Conservation (phyloP, 2,888 invertebrate species). For the Lycophotia porphyrea region DNA sequence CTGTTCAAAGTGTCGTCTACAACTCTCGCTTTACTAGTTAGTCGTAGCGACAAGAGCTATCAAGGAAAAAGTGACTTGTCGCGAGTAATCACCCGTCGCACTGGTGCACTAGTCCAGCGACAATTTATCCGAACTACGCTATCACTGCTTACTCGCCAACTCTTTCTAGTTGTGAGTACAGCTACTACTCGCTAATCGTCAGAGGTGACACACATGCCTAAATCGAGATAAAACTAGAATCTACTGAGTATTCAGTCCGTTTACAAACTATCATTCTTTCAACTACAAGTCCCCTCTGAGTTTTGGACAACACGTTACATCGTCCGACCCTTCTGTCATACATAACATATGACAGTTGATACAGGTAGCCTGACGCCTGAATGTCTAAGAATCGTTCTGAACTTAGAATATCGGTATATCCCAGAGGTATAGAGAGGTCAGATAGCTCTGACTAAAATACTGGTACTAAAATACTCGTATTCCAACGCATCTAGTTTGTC, state of each 20-base stretch:
- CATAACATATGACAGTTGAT: conserved; percentile 1
- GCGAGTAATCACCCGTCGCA: no score
- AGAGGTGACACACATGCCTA: background rate
- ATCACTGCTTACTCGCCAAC: background rate
- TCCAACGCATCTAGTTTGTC: background rate
- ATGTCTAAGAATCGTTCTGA: background rate
- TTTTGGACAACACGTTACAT: background rate
- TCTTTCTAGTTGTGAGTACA: background rate
- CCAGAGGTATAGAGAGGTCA: background rate
- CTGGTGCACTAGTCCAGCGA: no score
- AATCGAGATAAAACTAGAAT: background rate
- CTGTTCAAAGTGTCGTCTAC: background rate
- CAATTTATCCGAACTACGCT: background rate
- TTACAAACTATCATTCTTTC: conserved; percentile 2
- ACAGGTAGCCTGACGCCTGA: background rate
- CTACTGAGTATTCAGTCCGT: background rate
- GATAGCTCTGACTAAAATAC: background rate
- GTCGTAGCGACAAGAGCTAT: background rate
- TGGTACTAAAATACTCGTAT: background rate
- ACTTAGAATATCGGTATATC: conserved; percentile 19
- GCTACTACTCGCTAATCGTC: background rate
- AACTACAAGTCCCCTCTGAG: no score
- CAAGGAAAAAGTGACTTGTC: no score
- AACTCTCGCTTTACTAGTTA: background rate
- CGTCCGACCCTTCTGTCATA: background rate